A percentile compares a stretch with the other conserved stretches of the same genome.
These are phyloP conservation scores for Aurelia sp. DNA, from an alignment of 30 jellyfish, hydroid and myxozoan genomes.

Conservation along the genomic window DNA sequence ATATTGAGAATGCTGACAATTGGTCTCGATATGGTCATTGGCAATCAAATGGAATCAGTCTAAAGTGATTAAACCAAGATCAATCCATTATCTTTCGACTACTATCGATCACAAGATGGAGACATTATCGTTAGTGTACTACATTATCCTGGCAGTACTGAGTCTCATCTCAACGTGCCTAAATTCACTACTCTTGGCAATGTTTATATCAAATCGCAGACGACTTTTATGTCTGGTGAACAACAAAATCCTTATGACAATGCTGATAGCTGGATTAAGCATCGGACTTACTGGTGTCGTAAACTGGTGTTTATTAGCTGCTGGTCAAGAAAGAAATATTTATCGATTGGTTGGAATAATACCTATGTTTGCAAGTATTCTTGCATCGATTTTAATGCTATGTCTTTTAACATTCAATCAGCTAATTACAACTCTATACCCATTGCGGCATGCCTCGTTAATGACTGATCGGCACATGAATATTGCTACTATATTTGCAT, in stretches of 20 bases:
- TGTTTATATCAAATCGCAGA: slow-evolving; percentile 35
- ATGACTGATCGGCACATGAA: slow-evolving; percentile 30
- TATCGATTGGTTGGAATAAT: slow-evolving; percentile 53
- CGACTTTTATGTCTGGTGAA: slow-evolving; percentile 12
- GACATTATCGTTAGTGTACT: slow-evolving; percentile 12
- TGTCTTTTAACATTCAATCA: slow-evolving; percentile 53
- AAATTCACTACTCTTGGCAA: slow-evolving; percentile 23
- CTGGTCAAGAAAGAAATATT: background rate
- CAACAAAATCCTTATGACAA: slow-evolving; percentile 51
- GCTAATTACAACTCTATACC: slow-evolving; percentile 13
- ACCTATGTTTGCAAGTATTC: slow-evolving; percentile 55
- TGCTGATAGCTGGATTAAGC: slow-evolving; percentile 34
- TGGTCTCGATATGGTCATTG: no score
- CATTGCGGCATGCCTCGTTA: slow-evolving; percentile 51
- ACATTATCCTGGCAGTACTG: slow-evolving; percentile 16
- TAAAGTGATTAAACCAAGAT: no score
- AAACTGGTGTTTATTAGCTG: slow-evolving; percentile 32
- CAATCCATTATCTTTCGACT: no score
- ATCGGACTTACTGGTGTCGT: slow-evolving; percentile 59
- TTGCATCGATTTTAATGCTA: slow-evolving; percentile 29
- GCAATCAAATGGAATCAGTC: no score
- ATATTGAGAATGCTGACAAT: no score
- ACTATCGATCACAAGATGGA: slow-evolving; percentile 20
- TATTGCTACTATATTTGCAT: slow-evolving; percentile 5
- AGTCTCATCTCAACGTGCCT: slow-evolving; percentile 10